Base-by-base conservation (phyloP, 2,888 invertebrate genomes). In the Drosophila falleni region DNA sequence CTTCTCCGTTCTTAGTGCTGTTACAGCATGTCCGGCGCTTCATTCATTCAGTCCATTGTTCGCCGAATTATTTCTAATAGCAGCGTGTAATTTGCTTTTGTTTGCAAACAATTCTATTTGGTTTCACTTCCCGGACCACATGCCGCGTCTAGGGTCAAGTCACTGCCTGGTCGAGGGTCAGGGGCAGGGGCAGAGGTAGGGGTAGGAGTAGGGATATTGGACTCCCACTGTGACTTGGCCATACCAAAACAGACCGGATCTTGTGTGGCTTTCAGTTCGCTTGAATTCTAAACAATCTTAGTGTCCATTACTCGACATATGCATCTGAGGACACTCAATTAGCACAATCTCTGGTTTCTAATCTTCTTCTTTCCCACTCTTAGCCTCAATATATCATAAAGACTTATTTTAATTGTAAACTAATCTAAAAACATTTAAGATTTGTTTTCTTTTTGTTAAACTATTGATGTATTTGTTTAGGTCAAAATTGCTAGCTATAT, bases 51-150 rank as follows among this genome's bases (percentile, higher is more conserved):
- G 46, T 47, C 26, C 81, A 84, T 87, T 87, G 89, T 87, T 87
- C 71, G 69, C 69, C 74, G 80, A 76, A 87, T 76, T 74, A 74
- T 84, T 84, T 87, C 87, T 87, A 87, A 87, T 87, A 83, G 89
- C 89, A 83, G 87, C 81, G 64, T 89, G 89, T 89, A 88, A 87
- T 88, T 87, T 83, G 78, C 72, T 74, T 89, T 88, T 89, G 87
- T 87, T 89, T 89, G 89, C 80, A 86, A 89, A 86, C 86, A 86
- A 86, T 89, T 86, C 88, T 86, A 86, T 86, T 86, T 89, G 89
- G 89, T 80, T 86, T 77, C 86, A 85, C 65, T 85, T 69, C 73
- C 68, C 63, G 73, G 88, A 85, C 85, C 85, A 79, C 85, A 85
- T 89, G 81, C 89, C 23, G 84, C 53, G 84, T 67, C 58, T 65